Percentiles rank a stretch among this genome's conserved stretches.
phyloP scores from a whole-genome alignment of 2,888 invertebrate species.

The Omphaloscelis lunosa region DNA sequence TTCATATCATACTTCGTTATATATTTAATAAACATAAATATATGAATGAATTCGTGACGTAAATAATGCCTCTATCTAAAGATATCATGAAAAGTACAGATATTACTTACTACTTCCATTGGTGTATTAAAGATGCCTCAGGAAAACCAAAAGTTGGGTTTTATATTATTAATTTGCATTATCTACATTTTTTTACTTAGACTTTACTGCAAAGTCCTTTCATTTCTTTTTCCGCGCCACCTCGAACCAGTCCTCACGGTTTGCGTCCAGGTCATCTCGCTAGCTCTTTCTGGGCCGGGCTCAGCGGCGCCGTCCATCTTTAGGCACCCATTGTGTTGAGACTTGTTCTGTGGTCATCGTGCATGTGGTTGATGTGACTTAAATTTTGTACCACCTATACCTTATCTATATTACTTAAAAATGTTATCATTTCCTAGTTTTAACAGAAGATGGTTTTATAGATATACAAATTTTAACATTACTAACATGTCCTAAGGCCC shows the following conservation, averaged over 20 bases:
- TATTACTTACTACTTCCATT: not conserved
- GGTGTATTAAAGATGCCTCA: too few species aligned
- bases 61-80: not conserved
- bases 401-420: too few species aligned
- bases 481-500: not conserved
- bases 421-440: not conserved
- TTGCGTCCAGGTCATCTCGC: too few species aligned
- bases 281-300: too few species aligned
- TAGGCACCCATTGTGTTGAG: too few species aligned
- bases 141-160: not conserved
- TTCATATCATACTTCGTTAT: conserved; percentile 23
- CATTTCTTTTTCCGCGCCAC: too few species aligned
- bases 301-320: too few species aligned
- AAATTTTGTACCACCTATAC: too few species aligned
- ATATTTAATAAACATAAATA: not conserved
- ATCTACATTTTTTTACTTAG: not conserved
- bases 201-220: too few species aligned
- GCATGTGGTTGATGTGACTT: too few species aligned
- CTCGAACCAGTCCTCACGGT: too few species aligned
- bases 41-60: conserved; percentile 41
- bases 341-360: too few species aligned
- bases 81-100: not conserved
- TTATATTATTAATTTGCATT: not conserved
- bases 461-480: not conserved
- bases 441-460: not conserved